These are phyloP conservation scores for Zygothrica quintamaculata DNA, from an alignment of 2,888 invertebrate genomes.

Conservation along the genomic window DNA sequence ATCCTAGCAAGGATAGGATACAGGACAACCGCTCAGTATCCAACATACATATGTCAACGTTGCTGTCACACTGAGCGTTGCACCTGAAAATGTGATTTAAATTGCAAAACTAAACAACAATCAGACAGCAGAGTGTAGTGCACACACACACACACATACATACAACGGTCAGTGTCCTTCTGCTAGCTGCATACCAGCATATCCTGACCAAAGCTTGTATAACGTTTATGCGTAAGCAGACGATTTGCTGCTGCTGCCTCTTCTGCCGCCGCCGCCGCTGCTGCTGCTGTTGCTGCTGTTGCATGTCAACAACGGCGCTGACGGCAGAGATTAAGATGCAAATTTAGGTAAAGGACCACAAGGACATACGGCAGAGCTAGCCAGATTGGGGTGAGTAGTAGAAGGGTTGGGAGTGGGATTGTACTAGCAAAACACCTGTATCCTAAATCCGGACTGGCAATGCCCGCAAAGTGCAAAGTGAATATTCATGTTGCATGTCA, in stretches of 20 bases:
- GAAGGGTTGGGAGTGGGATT: no score
- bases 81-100: constrained; percentile 73
- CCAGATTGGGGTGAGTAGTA: no score
- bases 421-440: constrained; percentile 70
- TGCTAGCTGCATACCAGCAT: constrained; percentile 5
- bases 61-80: constrained; percentile 31
- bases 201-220: constrained; percentile 24
- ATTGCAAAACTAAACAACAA: constrained; percentile 79
- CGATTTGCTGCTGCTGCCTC: constrained; percentile 48
- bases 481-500: constrained; percentile 80
- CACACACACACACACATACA: no score
- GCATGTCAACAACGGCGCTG: constrained; percentile 72
- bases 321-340: constrained; percentile 79
- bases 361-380: constrained; percentile 10
- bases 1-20: constrained; percentile 18
- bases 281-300: constrained; percentile 24
- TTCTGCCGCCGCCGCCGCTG: constrained; percentile 11
- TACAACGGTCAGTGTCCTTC: constrained; percentile 32
- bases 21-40: constrained; percentile 8
- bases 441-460: constrained; percentile 63
- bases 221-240: constrained; percentile 55
- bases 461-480: constrained; percentile 77
- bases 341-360: constrained; percentile 59
- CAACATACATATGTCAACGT: constrained; percentile 35
- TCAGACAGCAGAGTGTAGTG: constrained; percentile 47